Percentiles rank a stretch among this genome's conserved stretches.
These are phyloP conservation scores for Trypoxylus dichotomus DNA, from an alignment of 1,140 invertebrate genomes.

Conservation along the genomic window DNA sequence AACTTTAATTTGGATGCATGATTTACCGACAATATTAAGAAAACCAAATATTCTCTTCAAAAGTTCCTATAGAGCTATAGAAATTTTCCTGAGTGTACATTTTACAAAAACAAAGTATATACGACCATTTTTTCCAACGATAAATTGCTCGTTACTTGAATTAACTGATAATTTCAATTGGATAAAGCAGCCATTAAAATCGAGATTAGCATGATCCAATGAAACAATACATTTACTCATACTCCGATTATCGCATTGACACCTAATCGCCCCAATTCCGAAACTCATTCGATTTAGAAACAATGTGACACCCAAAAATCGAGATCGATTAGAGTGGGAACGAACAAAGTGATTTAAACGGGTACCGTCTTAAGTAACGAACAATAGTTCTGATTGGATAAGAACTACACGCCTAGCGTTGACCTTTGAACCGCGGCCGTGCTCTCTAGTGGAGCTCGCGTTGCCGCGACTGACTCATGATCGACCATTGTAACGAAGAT, in stretches of 20 bases:
- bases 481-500: constrained; percentile 17
- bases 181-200: no score
- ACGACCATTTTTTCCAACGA: no score
- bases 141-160: no score
- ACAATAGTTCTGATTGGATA: constrained; percentile 21
- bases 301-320: constrained; percentile 13
- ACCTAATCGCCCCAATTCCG: not conserved
- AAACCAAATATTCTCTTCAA: no score
- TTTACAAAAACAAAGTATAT: no score
- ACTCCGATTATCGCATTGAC: not conserved
- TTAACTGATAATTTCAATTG: no score
- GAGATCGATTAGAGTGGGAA: not conserved
- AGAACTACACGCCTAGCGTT: constrained; percentile 1
- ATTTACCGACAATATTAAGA: no score
- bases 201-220: not conserved
- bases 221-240: not conserved
- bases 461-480: not conserved
- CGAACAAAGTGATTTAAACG: not conserved
- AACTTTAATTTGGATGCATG: no score
- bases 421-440: constrained; percentile 20
- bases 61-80: no score
- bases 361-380: not conserved
- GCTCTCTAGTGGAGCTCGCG: not conserved
- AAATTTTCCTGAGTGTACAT: no score
- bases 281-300: not conserved